Percentiles rank a stretch among this genome's conserved stretches.
Evolutionary conservation across 1,140 invertebrate species (phyloP).

Genomic region (Cyclargus thomasi): DNA sequence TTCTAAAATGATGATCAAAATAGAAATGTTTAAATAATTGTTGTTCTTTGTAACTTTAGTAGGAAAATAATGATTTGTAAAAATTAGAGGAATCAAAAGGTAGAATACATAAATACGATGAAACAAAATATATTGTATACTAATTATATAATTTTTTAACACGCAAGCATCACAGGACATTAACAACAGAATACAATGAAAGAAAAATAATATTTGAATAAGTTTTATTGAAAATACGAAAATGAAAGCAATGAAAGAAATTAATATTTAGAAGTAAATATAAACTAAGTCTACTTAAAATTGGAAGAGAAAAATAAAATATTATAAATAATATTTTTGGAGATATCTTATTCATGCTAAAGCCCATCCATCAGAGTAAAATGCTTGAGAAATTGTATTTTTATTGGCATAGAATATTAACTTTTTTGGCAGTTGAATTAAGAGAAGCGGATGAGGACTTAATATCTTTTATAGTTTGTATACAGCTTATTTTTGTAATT

Average conservation of each 20-base stretch:
- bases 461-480: background rate
- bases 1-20: no score
- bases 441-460: background rate
- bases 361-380: no score
- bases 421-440: no score
- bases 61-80: no score
- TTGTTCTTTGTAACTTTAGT: no score
- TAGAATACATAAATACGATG: no score
- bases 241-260: slow-evolving; percentile 6
- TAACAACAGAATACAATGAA: slow-evolving; percentile 16
- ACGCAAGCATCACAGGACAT: slow-evolving; percentile 18
- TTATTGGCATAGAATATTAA: no score
- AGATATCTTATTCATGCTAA: background rate
- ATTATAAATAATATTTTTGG: background rate
- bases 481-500: background rate
- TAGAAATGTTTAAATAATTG: no score
- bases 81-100: no score
- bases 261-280: background rate
- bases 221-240: slow-evolving; percentile 21
- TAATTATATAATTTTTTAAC: no score
- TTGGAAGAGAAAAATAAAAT: background rate
- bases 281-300: background rate
- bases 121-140: no score
- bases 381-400: no score
- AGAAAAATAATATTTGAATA: slow-evolving; percentile 20